Evolutionary conservation across 1,140 invertebrate genomes (phyloP).

Genomic region (Ceratosolen fusciceps): DNA sequence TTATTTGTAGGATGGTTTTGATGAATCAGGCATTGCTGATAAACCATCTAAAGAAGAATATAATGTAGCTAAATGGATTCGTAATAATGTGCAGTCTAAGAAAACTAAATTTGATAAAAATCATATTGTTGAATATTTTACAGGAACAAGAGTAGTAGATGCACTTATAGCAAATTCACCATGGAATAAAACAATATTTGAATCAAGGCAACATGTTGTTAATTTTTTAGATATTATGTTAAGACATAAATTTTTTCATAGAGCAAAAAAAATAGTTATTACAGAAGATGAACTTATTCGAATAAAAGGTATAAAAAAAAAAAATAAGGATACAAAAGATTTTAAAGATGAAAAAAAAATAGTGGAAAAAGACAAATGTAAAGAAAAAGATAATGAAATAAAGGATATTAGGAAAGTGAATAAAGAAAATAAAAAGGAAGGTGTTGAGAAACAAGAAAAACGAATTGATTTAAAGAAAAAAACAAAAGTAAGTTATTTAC

Average conservation of each 20-base stretch:
- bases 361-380: slow-evolving; percentile 63
- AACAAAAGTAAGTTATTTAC: slow-evolving; percentile 60
- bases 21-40: slow-evolving; percentile 73
- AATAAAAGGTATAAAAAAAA: slow-evolving; percentile 79
- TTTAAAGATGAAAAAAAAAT: slow-evolving; percentile 71
- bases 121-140: slow-evolving; percentile 97
- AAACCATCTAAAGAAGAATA: slow-evolving; percentile 94
- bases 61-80: slow-evolving; percentile 92
- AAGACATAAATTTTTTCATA: slow-evolving; percentile 94
- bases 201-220: slow-evolving; percentile 83
- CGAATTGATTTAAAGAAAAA: slow-evolving; percentile 61
- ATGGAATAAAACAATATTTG: slow-evolving; percentile 90
- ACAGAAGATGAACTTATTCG: slow-evolving; percentile 67
- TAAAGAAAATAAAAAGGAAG: slow-evolving; percentile 66
- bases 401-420: too few relatives aligned
- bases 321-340: slow-evolving; percentile 76
- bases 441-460: slow-evolving; percentile 56
- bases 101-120: slow-evolving; percentile 93
- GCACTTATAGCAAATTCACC: slow-evolving; percentile 88
- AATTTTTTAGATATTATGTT: slow-evolving; percentile 89
- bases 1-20: slow-evolving; percentile 73
- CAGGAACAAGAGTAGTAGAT: slow-evolving; percentile 93
- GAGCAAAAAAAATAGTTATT: slow-evolving; percentile 85
- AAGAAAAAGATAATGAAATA: slow-evolving; percentile 76
- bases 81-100: slow-evolving; percentile 92